Evolutionary conservation across 2,888 invertebrate genomes (phyloP).

Genomic region (Andrena trimmerana): DNA sequence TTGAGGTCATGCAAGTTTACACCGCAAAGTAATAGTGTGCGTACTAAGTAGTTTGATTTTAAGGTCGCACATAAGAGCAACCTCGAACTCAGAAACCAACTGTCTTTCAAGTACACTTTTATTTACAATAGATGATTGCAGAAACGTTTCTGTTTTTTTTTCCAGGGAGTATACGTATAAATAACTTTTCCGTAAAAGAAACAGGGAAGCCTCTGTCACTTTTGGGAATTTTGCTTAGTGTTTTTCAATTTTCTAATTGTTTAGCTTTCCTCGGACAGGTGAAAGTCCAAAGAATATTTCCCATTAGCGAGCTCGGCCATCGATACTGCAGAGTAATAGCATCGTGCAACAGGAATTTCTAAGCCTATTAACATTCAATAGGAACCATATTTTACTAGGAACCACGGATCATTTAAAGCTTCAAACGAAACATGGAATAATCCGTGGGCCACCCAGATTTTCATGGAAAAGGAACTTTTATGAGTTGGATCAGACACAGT

Average conservation of each 20-base stretch:
- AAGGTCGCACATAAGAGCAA: too few species aligned
- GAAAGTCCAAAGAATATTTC: neutral
- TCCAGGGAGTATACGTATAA: too few species aligned
- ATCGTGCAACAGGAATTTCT: too few species aligned
- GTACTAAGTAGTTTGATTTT: too few species aligned
- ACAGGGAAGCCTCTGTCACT: neutral
- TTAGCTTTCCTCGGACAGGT: too few species aligned
- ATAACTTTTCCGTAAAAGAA: too few species aligned
- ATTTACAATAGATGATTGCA: too few species aligned
- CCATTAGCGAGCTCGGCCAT: neutral
- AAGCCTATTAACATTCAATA: neutral
- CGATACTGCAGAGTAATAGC: too few species aligned
- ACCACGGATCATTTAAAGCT: neutral
- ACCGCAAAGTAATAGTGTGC: neutral
- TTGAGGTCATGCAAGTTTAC: slow-evolving; percentile 6
- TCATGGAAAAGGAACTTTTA: neutral
- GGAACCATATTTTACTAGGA: neutral
- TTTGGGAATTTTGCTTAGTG: neutral
- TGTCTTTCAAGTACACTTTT: too few species aligned
- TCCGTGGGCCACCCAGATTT: neutral
- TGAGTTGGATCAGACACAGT: neutral
- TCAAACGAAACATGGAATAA: neutral
- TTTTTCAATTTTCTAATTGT: slow-evolving; percentile 19
- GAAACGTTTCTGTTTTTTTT: too few species aligned
- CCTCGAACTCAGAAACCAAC: too few species aligned